Evolutionary conservation across 2,888 invertebrate genomes (phyloP).

Genomic region (Tinea trinotella): DNA sequence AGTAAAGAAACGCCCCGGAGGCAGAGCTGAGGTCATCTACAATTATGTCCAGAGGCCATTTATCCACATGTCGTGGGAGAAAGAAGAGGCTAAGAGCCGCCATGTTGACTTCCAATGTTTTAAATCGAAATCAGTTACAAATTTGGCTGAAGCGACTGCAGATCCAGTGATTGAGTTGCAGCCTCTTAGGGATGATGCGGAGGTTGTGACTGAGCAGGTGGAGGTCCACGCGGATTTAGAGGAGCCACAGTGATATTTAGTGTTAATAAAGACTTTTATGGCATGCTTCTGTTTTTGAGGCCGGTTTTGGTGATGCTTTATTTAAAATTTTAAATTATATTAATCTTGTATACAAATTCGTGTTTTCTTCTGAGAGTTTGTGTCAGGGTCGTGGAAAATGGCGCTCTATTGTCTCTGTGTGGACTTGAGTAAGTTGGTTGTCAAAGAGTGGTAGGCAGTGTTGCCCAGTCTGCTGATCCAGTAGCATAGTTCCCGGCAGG

Average conservation of each 20-base stretch:
- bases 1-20: constrained; percentile 94
- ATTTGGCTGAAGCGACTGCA: constrained; percentile 94
- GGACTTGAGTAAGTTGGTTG: too few relatives aligned
- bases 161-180: constrained; percentile 85
- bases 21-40: constrained; percentile 97
- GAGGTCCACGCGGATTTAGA: constrained; percentile 27
- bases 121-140: constrained; percentile 97
- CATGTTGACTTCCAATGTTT: constrained; percentile 99
- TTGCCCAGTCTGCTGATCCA: too few relatives aligned
- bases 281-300: constrained; percentile 8
- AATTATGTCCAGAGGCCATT: constrained; percentile 99
- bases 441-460: too few relatives aligned
- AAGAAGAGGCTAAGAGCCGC: constrained; percentile 98
- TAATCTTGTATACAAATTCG: too few relatives aligned
- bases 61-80: constrained; percentile 99
- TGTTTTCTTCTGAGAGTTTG: too few relatives aligned
- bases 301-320: constrained; percentile 1
- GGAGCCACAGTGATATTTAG: constrained; percentile 30
- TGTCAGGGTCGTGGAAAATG: too few relatives aligned
- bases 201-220: constrained; percentile 30
- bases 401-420: too few relatives aligned
- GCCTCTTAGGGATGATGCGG: constrained; percentile 55
- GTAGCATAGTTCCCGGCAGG: too few relatives aligned
- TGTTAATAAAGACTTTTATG: constrained; percentile 3
- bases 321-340: too few relatives aligned